Percentiles rank a stretch among this genome's conserved stretches.
These are phyloP conservation scores for Tetramorium bicarinatum DNA, from an alignment of 2,888 invertebrate species.

Conservation along the genomic window DNA sequence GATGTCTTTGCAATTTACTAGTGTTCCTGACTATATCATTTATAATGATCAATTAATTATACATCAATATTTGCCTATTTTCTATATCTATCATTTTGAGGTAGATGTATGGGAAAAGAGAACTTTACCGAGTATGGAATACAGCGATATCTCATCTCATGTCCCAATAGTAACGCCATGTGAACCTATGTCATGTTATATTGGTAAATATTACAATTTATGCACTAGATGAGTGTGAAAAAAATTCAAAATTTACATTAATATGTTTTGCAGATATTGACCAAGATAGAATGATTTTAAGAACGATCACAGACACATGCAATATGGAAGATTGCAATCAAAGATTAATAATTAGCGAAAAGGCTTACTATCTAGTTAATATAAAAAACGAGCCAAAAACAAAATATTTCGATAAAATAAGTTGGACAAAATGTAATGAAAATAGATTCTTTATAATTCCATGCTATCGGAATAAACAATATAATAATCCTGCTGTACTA, in stretches of 20 bases:
- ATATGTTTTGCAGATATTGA: neutral
- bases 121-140: too few relatives aligned
- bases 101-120: neutral
- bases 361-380: too few relatives aligned
- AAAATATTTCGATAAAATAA: too few relatives aligned
- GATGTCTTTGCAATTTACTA: constrained; percentile 73
- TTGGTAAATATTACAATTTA: constrained; percentile 25
- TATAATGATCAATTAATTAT: constrained; percentile 69
- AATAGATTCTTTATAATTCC: too few relatives aligned
- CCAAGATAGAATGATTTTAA: neutral
- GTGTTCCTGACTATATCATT: constrained; percentile 76
- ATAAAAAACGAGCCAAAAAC: too few relatives aligned
- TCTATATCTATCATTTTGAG: neutral
- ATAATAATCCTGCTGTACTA: too few relatives aligned
- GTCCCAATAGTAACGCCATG: neutral
- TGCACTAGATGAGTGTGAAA: neutral
- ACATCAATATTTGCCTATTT: neutral
- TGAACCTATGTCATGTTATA: neutral
- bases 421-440: too few relatives aligned
- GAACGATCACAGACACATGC: neutral
- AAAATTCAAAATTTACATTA: neutral
- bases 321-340: neutral
- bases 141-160: accelerated
- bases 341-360: too few relatives aligned
- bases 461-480: too few relatives aligned